phyloP scores from a whole-genome alignment of 2,888 invertebrate genomes.

The Drosophila neotestacea region DNA sequence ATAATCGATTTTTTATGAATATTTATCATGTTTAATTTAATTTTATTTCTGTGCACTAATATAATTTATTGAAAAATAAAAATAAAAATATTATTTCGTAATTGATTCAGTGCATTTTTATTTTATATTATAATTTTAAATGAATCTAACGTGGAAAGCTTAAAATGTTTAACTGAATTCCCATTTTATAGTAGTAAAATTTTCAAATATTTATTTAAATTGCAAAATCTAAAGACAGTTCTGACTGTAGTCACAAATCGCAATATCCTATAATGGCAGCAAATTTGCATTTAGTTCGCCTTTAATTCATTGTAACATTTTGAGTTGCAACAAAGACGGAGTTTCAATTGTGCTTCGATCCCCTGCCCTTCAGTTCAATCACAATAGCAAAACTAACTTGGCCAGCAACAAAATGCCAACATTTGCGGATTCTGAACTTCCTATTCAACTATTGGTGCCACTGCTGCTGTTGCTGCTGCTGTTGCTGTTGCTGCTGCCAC shows the following conservation, averaged over 20 bases:
- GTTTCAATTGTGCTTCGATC: conserved; percentile 13
- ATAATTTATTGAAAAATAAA: too few relatives aligned
- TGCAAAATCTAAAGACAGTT: not conserved
- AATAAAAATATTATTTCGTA: too few relatives aligned
- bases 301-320: conserved; percentile 46
- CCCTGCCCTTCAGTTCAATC: conserved; percentile 1
- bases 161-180: not conserved
- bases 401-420: conserved; percentile 46
- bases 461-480: not conserved
- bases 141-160: not conserved
- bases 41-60: too few relatives aligned
- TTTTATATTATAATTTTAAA: not conserved
- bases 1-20: too few relatives aligned
- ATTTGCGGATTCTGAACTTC: conserved; percentile 36
- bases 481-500: conserved; percentile 15
- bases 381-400: conserved; percentile 47
- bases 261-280: conserved; percentile 1
- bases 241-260: not conserved
- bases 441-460: conserved; percentile 12
- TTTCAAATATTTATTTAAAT: not conserved
- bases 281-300: conserved; percentile 36
- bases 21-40: too few relatives aligned
- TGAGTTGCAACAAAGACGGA: conserved; percentile 28
- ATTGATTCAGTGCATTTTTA: too few relatives aligned
- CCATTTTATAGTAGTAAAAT: not conserved